These are phyloP conservation scores for Chromobotia macracanthus DNA, from an alignment of 2,797 vertebrate species.

Conservation along the genomic window DNA sequence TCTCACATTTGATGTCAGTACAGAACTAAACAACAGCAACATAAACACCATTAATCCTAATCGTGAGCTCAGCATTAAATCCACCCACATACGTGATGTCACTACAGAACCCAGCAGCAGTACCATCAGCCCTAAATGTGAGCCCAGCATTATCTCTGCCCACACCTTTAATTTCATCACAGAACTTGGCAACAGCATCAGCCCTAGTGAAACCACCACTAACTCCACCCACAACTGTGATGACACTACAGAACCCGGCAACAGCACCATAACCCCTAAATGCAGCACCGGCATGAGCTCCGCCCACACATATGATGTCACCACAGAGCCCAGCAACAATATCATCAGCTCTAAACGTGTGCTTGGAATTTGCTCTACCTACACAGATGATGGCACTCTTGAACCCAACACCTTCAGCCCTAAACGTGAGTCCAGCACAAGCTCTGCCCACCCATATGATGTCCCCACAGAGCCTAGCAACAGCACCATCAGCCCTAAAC, in stretches of 20 bases:
- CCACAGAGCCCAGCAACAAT: conserved; percentile 3
- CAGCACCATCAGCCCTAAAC: conserved; percentile 63
- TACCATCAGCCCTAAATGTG: conserved; percentile 48
- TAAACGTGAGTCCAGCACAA: background rate
- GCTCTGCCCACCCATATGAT: background rate
- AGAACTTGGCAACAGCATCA: background rate
- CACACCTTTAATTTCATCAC: background rate
- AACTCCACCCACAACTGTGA: background rate
- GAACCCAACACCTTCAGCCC: conserved; percentile 7
- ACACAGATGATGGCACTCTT: background rate
- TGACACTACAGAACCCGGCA: conserved; percentile 5
- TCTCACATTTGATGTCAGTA: background rate
- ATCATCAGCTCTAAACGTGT: background rate
- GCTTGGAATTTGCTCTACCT: background rate
- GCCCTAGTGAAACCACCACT: background rate
- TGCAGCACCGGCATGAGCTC: background rate
- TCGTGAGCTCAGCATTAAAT: background rate
- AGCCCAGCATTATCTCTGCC: conserved; percentile 6
- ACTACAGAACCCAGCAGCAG: conserved; percentile 52
- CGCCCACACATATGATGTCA: conserved; percentile 3
- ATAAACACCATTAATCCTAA: background rate
- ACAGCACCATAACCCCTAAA: background rate
- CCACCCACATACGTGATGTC: background rate
- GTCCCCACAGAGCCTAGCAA: conserved; percentile 47
- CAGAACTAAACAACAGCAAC: conserved; percentile 20